A percentile compares a stretch with the other conserved stretches of the same genome.
phyloP scores from a whole-genome alignment of 2,888 invertebrate species.

The Callyntrura sp. region DNA sequence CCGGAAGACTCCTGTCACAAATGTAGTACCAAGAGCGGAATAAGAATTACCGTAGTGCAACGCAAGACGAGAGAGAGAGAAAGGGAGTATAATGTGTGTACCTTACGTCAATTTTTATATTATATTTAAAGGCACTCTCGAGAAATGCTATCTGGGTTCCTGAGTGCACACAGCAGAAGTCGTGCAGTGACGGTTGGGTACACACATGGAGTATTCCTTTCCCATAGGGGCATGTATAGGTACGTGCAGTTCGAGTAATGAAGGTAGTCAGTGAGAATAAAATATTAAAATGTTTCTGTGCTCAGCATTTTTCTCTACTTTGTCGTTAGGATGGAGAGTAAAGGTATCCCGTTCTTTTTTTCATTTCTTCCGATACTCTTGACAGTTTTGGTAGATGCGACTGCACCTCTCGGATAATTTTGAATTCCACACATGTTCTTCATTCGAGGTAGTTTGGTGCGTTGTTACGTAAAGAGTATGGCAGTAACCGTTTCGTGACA shows the following conservation, averaged over 20 bases:
- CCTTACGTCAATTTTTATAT: background rate
- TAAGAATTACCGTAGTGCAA: background rate
- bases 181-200: no score
- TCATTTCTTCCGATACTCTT: slow-evolving; percentile 13
- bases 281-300: slow-evolving; percentile 17
- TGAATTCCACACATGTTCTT: slow-evolving; percentile 21
- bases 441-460: slow-evolving; percentile 6
- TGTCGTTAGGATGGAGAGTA: background rate
- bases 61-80: background rate
- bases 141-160: background rate
- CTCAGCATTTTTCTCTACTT: background rate
- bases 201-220: background rate
- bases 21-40: background rate
- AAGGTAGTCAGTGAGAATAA: slow-evolving; percentile 36
- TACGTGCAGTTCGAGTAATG: slow-evolving; percentile 27
- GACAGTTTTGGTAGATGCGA: slow-evolving; percentile 20
- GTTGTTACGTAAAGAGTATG: background rate
- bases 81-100: no score
- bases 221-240: background rate
- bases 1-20: slow-evolving; percentile 26
- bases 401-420: background rate
- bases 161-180: background rate
- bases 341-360: slow-evolving; percentile 1
- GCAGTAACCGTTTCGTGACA: background rate
- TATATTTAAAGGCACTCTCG: background rate